phyloP scores from a whole-genome alignment of 2,797 vertebrate species.

The Hippoglossus hippoglossus region DNA sequence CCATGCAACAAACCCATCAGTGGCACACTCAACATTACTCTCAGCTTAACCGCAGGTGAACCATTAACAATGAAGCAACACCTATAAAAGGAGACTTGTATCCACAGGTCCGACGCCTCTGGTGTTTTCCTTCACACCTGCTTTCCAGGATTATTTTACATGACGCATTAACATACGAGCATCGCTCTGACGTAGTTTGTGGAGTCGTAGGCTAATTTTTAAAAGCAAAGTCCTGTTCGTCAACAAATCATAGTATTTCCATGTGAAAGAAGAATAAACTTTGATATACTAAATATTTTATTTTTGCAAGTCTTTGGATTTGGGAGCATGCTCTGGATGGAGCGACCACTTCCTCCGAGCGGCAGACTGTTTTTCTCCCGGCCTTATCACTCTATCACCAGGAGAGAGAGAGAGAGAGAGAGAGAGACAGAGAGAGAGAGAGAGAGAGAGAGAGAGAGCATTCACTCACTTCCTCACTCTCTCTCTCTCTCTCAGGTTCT shows the following conservation, averaged over 20 bases:
- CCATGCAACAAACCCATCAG: too few species aligned
- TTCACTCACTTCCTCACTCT: too few species aligned
- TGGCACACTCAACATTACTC: too few species aligned
- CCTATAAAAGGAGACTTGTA: neutral
- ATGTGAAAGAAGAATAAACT: too few species aligned
- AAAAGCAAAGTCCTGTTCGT: neutral
- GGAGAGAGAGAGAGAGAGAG: slow-evolving; percentile 78
- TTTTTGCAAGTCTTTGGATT: neutral
- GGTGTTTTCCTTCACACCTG: neutral
- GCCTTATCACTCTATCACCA: slow-evolving; percentile 83
- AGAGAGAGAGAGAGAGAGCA: too few species aligned
- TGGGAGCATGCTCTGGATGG: neutral
- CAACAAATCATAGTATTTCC: too few species aligned
- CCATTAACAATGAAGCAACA: neutral
- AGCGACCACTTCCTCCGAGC: slow-evolving; percentile 84
- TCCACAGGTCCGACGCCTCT: neutral
- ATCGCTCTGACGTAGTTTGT: neutral
- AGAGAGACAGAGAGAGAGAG: slow-evolving; percentile 41
- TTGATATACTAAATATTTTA: too few species aligned
- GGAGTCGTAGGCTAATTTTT: neutral
- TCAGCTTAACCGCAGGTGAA: too few species aligned
- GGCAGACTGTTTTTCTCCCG: slow-evolving; percentile 83
- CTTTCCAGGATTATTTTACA: neutral
- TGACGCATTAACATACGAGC: neutral
- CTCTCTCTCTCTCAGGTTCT: slow-evolving; percentile 51